These are phyloP conservation scores for Ctenochaetus hawaiiensis DNA, from an alignment of 2,797 vertebrate genomes.

Conservation along the genomic window DNA sequence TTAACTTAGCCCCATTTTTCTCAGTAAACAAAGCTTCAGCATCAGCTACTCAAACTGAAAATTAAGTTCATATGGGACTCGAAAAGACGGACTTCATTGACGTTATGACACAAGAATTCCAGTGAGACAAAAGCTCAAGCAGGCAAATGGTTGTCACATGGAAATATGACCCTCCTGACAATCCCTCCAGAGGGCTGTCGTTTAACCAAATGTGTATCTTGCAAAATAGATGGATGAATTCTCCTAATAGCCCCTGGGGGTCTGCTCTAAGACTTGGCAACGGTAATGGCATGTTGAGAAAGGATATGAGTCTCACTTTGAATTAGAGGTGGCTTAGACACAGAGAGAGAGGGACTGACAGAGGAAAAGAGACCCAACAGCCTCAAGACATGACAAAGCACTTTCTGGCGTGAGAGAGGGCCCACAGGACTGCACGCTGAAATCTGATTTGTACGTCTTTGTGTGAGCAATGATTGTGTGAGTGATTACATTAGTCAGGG, in stretches of 20 bases:
- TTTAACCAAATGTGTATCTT: conserved; percentile 79
- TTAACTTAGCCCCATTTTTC: conserved; percentile 51
- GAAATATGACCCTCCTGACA: conserved; percentile 69
- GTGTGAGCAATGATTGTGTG: conserved; percentile 45
- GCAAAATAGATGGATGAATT: conserved; percentile 73
- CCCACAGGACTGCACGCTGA: conserved; percentile 56
- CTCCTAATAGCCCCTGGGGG: conserved; percentile 72
- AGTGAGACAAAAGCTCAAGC: conserved; percentile 70
- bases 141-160: conserved; percentile 69
- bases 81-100: conserved; percentile 52
- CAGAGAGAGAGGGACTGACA: conserved; percentile 50
- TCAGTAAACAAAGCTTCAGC: conserved; percentile 67
- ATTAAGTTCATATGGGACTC: conserved; percentile 49
- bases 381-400: conserved; percentile 77
- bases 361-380: conserved; percentile 58
- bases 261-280: conserved; percentile 60
- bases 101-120: conserved; percentile 61
- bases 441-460: conserved; percentile 61
- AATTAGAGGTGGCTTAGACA: conserved; percentile 64
- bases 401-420: conserved; percentile 71
- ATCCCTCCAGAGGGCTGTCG: conserved; percentile 49
- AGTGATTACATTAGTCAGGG: conserved; percentile 54
- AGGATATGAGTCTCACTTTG: conserved; percentile 67
- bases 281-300: conserved; percentile 63
- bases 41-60: conserved; percentile 62